These are phyloP conservation scores for Aphis gossypii DNA, from an alignment of 1,140 invertebrate species.

Conservation along the genomic window DNA sequence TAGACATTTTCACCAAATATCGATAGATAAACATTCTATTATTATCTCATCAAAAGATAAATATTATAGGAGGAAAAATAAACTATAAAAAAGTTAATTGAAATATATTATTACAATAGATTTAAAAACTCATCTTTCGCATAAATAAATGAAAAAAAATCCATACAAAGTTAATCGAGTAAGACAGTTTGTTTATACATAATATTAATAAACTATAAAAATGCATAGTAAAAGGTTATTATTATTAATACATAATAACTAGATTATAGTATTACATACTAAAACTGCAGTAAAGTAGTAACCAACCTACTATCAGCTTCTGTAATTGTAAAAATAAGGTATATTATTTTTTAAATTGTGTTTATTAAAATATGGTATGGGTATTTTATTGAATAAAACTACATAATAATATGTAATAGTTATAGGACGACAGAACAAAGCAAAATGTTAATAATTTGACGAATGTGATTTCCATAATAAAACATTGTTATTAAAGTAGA, in stretches of 20 bases:
- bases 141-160: not conserved
- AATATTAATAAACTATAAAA: not conserved
- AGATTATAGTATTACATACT: not conserved
- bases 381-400: not conserved
- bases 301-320: not conserved
- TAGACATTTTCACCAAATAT: not conserved
- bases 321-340: not conserved
- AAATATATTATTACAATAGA: not conserved
- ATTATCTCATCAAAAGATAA: not conserved
- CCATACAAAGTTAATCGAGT: not conserved
- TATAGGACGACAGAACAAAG: not conserved
- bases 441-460: not conserved
- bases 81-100: not conserved
- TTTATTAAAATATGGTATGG: not conserved
- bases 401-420: not conserved
- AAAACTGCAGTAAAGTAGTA: not conserved
- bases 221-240: not conserved
- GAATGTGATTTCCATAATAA: not conserved
- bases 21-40: not conserved
- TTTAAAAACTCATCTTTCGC: not conserved
- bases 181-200: not conserved
- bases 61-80: not conserved
- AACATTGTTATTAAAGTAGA: not conserved
- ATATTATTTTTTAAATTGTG: not conserved
- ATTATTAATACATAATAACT: not conserved